Conservation (phyloP, 2,797 vertebrate genomes). For the Choloepus didactylus region DNA sequence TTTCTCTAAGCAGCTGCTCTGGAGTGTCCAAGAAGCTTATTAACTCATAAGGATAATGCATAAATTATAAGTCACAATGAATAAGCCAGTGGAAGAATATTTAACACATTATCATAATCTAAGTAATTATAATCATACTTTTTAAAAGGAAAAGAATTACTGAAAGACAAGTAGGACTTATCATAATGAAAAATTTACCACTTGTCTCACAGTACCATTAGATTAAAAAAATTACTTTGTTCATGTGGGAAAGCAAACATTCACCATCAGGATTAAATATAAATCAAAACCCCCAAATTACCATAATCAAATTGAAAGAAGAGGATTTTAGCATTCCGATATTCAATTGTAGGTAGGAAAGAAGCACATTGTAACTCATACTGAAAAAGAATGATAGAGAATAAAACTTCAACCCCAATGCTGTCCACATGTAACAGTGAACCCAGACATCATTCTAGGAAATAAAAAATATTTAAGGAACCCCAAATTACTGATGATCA, state of each 20-base stretch:
- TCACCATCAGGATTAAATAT: constrained; percentile 49
- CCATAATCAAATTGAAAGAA: constrained; percentile 17
- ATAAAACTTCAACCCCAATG: background rate
- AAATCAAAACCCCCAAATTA: constrained; percentile 57
- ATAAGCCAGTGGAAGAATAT: background rate
- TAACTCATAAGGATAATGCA: constrained; percentile 34
- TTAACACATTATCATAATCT: constrained; percentile 31
- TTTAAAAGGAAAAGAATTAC: constrained; percentile 51
- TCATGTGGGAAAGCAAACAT: constrained; percentile 25
- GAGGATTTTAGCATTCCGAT: constrained; percentile 24
- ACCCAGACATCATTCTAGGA: constrained; percentile 12
- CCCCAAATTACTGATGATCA: background rate
- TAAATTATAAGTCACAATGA: background rate
- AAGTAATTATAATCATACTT: constrained; percentile 58
- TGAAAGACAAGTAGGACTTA: constrained; percentile 6
- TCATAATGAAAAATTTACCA: constrained; percentile 55
- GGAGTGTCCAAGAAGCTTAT: background rate
- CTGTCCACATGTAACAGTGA: background rate
- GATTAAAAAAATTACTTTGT: constrained; percentile 48
- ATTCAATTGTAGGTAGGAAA: background rate
- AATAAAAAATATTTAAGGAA: background rate
- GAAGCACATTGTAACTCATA: background rate
- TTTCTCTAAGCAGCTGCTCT: constrained; percentile 18
- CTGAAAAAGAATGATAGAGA: background rate
- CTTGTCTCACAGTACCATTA: constrained; percentile 2